Evolutionary conservation across 2,888 invertebrate genomes (phyloP), one percentile per base, ranked within the genome.

Genomic region (Chaetogeoica ovagalla): DNA sequence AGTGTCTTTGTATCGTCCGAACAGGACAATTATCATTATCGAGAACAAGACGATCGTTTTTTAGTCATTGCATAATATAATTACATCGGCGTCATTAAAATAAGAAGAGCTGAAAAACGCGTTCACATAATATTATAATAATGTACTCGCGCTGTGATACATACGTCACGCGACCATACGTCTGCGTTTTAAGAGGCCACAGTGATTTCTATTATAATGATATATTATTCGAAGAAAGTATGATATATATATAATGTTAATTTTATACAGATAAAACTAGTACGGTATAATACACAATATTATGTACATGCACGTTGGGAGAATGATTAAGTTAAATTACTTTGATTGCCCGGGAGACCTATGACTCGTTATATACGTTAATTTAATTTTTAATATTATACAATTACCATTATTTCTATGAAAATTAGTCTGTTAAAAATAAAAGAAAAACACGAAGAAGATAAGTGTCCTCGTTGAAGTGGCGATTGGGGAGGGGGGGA

Each of bases 181-280:
- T 17, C 23, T 52, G 21, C 30, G 4, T 30, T 30, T 30, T 66
- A 59, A 60, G 30, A 30, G 30, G 19, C 19, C 23, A 23, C 1
- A 52, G 48, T 48, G 48, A 62, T 60, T 72, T 62, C 43, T 23
- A 30, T 30, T 48, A 48, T 48, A 48, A 48, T 48, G 48, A 72
- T 30, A 30, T 30, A 30, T 73, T 52, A 52, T 63, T 73, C 52
- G 52, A 73, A 62, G 73, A 73, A 73, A 37, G 37, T 73, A 63
- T 30, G 4, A 30, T 30, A 30, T 30, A 30, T 30, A 30, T 30
- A 30, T 30, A 30, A 48, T 11, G 15, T 48, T 48, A 13, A 13
- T 48, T 48, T 48, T 48, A 43, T 48, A 43, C 13, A 48, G 48
- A 48, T 48, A 48, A n/a, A 48, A 30, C 48, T 9, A 43, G 43